Evolutionary conservation across 2,797 vertebrate genomes (phyloP), one percentile per base, ranked within the genome.

Genomic region (Pseudomugil gertrudae): DNA sequence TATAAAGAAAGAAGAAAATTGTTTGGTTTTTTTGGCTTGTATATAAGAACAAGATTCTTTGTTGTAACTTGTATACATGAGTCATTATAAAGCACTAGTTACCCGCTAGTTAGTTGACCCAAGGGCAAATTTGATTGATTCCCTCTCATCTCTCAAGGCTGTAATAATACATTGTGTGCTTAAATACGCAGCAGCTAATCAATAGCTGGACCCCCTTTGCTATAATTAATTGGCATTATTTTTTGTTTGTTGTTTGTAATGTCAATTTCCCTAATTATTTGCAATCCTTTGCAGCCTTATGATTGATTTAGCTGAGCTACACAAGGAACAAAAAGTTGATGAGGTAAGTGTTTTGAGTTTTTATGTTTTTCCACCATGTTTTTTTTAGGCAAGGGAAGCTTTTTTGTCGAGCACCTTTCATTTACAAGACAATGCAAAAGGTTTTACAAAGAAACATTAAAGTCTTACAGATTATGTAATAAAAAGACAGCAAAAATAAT

Each of bases 311-410:
- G 92, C 84, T 19, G 96, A 99, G 91, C 94, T 99, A 79, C 94
- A 96, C 84, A 97, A 97, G 83, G 96, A 97, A 48, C 95, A 96
- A 86, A 95, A 96, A 69, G 94, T 99, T 55, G 98, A 99, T 79
- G 96, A 98, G 94, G 98, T 99, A 92, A 93, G 87, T 14, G 17
- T 6, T 19, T 53, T 32, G 32, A 1, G 8, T 32, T 32, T 32
- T 30, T 30, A 30, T 30, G 29, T 6, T 5, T 24, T 4, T 17
- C 0, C 5, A n/a, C 40, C 24, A 15, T 26, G 2, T 5, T 24
- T 55, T 36, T 36, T 11, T 48, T 29, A n/a, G 8, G n/a, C n/a
- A n/a, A n/a, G n/a, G n/a, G n/a, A n/a, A n/a, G n/a, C n/a, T n/a
- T n/a, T n/a, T n/a, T n/a, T n/a, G n/a, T n/a, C n/a, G n/a, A n/a